Conservation (phyloP, 2,797 vertebrate species). For the Fistularia tabacaria region DNA sequence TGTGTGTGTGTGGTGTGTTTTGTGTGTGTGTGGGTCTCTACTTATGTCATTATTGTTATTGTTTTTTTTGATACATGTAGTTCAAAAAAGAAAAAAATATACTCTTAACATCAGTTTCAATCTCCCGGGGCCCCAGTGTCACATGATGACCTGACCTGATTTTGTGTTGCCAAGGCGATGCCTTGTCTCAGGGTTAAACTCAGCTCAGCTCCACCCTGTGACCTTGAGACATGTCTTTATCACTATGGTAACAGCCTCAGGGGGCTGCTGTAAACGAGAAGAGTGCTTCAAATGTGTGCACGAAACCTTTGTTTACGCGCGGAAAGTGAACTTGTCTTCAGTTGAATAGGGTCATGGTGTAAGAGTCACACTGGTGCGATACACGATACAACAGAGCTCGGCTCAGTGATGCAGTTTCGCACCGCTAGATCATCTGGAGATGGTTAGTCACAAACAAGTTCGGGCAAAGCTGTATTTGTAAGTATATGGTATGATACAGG, state of each 20-base stretch:
- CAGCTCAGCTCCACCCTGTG: conserved; percentile 20
- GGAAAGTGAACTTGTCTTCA: conserved; percentile 12
- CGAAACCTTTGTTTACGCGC: conserved; percentile 1
- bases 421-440: conserved; percentile 4
- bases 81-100: conserved; percentile 27
- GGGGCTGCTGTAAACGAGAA: conserved; percentile 37
- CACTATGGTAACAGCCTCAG: conserved; percentile 38
- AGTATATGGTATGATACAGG: no score
- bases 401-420: conserved; percentile 7
- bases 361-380: conserved; percentile 8
- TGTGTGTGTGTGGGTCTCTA: conserved; percentile 3
- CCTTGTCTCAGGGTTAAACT: conserved; percentile 40
- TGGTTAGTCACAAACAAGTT: conserved; percentile 8
- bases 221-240: conserved; percentile 45
- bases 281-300: conserved; percentile 3
- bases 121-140: conserved; percentile 26
- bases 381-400: neutral
- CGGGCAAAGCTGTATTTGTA: neutral
- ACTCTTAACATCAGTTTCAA: conserved; percentile 23
- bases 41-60: neutral
- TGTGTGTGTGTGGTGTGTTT: neutral
- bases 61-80: conserved; percentile 18
- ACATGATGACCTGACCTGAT: conserved; percentile 52
- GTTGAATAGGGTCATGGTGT: conserved; percentile 6
- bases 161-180: conserved; percentile 39